A percentile compares a stretch with the other conserved stretches of the same genome.
Conservation (phyloP, 2,888 invertebrate genomes). For the Cantharis rustica region DNA sequence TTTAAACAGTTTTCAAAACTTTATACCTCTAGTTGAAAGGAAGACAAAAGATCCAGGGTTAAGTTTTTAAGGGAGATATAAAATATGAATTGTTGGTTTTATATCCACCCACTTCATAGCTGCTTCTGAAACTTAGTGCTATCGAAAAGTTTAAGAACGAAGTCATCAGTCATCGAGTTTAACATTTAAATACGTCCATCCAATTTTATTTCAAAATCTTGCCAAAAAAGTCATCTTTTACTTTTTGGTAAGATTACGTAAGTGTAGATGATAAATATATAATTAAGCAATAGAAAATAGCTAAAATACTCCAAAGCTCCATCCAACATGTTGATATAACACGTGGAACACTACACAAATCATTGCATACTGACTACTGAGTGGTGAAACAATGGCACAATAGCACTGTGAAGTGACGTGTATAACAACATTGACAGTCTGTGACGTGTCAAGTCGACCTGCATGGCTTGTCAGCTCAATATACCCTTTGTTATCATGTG, state of each 20-base stretch:
- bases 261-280: neutral
- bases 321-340: constrained; percentile 22
- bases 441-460: constrained; percentile 49
- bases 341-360: constrained; percentile 27
- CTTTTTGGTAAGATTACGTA: neutral
- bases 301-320: constrained; percentile 5
- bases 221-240: neutral
- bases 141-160: constrained; percentile 14
- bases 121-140: constrained; percentile 20
- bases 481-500: constrained; percentile 43
- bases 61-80: constrained; percentile 35
- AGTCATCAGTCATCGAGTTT: constrained; percentile 20
- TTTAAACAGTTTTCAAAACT: constrained; percentile 42
- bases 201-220: neutral
- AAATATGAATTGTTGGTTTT: constrained; percentile 39
- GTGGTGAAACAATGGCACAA: constrained; percentile 44
- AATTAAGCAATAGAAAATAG: constrained; percentile 3
- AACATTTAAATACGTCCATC: neutral
- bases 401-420: constrained; percentile 50
- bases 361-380: constrained; percentile 31
- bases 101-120: constrained; percentile 40
- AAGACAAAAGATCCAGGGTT: constrained; percentile 33
- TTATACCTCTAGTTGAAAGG: constrained; percentile 36
- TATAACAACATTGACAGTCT: constrained; percentile 48
- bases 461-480: constrained; percentile 48